phyloP scores from a whole-genome alignment of 2,797 vertebrate genomes.

The Parotocinclus haroldoi region DNA sequence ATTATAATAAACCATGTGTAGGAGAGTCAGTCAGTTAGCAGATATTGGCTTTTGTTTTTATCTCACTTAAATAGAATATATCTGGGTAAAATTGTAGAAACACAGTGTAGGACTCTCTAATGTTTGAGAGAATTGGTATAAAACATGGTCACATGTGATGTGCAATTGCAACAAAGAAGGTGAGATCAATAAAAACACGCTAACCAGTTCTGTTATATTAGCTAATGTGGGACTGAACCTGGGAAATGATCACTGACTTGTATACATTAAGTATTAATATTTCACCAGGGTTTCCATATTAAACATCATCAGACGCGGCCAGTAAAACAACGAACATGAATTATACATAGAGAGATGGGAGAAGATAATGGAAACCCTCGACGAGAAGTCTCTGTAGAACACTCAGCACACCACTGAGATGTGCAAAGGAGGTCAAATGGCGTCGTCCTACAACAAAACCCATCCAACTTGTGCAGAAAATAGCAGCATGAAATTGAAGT shows the following conservation, averaged over 20 bases:
- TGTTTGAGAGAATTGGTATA: too few relatives aligned
- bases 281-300: slow-evolving; percentile 38
- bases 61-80: too few relatives aligned
- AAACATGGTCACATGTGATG: too few relatives aligned
- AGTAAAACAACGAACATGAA: slow-evolving; percentile 25
- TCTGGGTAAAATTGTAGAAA: too few relatives aligned
- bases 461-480: background rate
- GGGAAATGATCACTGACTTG: slow-evolving; percentile 11
- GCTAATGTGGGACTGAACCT: background rate
- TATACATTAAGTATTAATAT: slow-evolving; percentile 40
- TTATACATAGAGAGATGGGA: slow-evolving; percentile 35
- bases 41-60: too few relatives aligned
- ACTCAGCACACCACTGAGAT: slow-evolving; percentile 6
- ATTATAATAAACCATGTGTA: too few relatives aligned
- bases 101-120: too few relatives aligned
- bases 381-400: slow-evolving; percentile 8
- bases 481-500: background rate
- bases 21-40: too few relatives aligned
- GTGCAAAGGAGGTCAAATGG: background rate
- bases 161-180: too few relatives aligned
- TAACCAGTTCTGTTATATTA: background rate
- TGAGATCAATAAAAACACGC: too few relatives aligned
- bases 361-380: slow-evolving; percentile 29
- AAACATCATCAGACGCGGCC: slow-evolving; percentile 15
- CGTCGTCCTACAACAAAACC: background rate